Percentiles rank a stretch among this genome's conserved stretches.
These are phyloP conservation scores for Druon quercuslanigerum DNA, from an alignment of 1,140 invertebrate species.

Conservation along the genomic window DNA sequence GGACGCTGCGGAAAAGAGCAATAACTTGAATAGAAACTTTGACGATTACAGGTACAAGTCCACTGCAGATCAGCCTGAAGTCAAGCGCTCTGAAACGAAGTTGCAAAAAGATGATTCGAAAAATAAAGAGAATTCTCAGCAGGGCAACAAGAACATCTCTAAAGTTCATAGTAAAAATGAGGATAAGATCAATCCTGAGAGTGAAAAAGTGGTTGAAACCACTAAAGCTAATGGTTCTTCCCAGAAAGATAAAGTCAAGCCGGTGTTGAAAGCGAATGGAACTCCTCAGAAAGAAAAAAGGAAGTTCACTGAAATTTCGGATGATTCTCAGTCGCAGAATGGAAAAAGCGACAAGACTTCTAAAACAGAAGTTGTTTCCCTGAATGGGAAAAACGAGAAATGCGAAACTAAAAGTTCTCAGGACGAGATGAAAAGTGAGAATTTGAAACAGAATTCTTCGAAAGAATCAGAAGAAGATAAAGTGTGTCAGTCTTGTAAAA, in stretches of 20 bases:
- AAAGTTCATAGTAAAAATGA: not conserved
- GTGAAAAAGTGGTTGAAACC: not conserved
- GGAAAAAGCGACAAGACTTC: not conserved
- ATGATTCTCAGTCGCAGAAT: not conserved
- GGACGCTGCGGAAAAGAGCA: slow-evolving; percentile 53
- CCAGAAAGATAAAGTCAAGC: not conserved
- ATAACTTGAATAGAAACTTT: slow-evolving; percentile 22
- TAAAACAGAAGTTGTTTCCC: not conserved
- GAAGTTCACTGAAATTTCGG: not conserved
- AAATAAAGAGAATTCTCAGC: not conserved
- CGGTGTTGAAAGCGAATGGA: not conserved
- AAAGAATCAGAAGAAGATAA: slow-evolving; percentile 3
- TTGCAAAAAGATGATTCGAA: not conserved
- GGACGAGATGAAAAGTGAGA: not conserved
- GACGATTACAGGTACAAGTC: not conserved
- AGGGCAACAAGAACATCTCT: not conserved
- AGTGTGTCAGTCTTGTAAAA: too few relatives aligned
- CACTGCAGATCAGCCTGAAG: not conserved
- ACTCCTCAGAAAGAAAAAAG: not conserved
- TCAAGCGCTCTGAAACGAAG: not conserved
- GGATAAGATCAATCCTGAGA: not conserved
- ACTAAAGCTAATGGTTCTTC: not conserved
- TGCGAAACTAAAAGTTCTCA: not conserved
- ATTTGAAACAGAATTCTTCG: not conserved
- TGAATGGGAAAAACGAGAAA: not conserved